Percentiles rank a stretch among this genome's conserved stretches.
Conservation (phyloP, 2,888 invertebrate genomes). For the Hypsopygia costalis region DNA sequence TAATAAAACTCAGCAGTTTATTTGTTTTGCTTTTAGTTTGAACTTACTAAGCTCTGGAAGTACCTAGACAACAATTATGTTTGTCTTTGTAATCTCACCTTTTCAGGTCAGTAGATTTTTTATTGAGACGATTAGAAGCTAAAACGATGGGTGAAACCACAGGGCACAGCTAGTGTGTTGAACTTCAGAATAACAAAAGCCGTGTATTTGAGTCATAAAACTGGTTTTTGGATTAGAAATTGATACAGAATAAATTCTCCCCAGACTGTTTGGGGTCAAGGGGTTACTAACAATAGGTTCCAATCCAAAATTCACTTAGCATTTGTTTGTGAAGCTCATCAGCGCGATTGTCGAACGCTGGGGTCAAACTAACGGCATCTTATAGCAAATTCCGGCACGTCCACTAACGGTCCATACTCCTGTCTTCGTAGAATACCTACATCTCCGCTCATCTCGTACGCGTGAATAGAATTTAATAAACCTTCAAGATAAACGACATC, state of each 20-base stretch:
- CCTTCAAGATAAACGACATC: slow-evolving; percentile 11
- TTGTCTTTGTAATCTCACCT: too few relatives aligned
- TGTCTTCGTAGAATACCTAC: slow-evolving; percentile 46
- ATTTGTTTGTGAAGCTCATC: slow-evolving; percentile 21
- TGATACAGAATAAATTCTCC: slow-evolving; percentile 26
- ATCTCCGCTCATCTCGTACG: slow-evolving; percentile 36
- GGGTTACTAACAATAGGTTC: slow-evolving; percentile 26
- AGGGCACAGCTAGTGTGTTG: too few relatives aligned
- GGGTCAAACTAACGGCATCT: slow-evolving; percentile 44
- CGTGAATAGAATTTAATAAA: slow-evolving; percentile 46
- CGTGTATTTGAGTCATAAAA: neutral
- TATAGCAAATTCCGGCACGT: slow-evolving; percentile 55
- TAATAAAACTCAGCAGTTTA: too few relatives aligned
- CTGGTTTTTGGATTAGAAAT: neutral
- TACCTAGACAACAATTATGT: too few relatives aligned
- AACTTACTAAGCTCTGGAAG: too few relatives aligned
- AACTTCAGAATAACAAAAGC: too few relatives aligned
- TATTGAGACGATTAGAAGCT: too few relatives aligned
- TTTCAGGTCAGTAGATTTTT: too few relatives aligned
- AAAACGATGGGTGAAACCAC: too few relatives aligned
- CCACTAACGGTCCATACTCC: slow-evolving; percentile 56
- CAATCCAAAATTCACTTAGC: slow-evolving; percentile 26
- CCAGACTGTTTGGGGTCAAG: slow-evolving; percentile 23
- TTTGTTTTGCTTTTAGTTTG: too few relatives aligned
- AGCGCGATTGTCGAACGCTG: slow-evolving; percentile 7